Evolutionary conservation across 1,140 invertebrate species (phyloP).

Genomic region (Platorchestia sp.): DNA sequence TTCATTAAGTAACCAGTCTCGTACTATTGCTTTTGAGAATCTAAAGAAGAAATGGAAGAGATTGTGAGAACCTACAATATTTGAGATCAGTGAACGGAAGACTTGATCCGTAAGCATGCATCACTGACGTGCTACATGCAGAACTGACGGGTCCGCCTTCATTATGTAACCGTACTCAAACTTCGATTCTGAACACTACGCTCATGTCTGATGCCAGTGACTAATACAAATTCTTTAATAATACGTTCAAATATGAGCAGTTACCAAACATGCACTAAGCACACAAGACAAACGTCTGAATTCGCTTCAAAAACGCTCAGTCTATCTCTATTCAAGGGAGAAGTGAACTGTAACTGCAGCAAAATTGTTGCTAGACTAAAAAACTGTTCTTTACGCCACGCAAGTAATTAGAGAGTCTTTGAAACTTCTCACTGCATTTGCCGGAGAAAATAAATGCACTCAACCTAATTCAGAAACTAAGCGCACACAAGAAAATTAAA

Average conservation of each 20-base stretch:
- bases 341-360: background rate
- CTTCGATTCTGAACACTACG: background rate
- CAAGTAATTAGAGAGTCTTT: background rate
- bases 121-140: background rate
- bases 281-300: background rate
- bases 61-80: background rate
- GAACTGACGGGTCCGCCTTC: background rate
- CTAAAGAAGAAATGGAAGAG: slow-evolving; percentile 1
- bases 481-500: background rate
- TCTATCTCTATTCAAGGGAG: background rate
- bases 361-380: background rate
- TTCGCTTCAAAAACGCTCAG: background rate
- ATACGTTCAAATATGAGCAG: background rate
- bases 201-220: background rate
- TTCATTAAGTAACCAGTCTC: slow-evolving; percentile 9
- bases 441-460: background rate
- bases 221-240: background rate
- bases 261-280: background rate
- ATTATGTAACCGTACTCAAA: background rate
- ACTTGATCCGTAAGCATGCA: background rate
- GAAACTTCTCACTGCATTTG: background rate
- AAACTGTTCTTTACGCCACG: background rate
- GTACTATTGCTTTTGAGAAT: slow-evolving; percentile 32
- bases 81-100: slow-evolving; percentile 7
- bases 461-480: background rate